Evolutionary conservation across 1,140 invertebrate genomes (phyloP), one percentile per base, ranked within the genome.

Genomic region (Drosophila setifemur): DNA sequence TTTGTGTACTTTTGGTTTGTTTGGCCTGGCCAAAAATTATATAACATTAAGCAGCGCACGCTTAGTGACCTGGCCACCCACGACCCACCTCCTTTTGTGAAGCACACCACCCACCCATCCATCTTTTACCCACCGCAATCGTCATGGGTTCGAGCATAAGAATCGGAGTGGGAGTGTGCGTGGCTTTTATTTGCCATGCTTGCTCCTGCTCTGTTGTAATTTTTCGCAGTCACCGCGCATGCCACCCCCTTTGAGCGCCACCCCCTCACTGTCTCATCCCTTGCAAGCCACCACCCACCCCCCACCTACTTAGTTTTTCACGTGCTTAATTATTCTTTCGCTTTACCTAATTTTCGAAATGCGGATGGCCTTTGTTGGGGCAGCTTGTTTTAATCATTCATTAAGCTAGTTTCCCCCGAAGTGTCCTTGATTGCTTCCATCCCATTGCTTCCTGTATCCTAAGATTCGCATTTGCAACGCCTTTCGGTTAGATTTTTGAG

Each of bases 21-120:
- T 53, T 50, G 45, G 19, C 35, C 28, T 49, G 44, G 35, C 58
- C 45, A 66, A 66, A 66, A 66, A 67, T 67, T 67, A 76, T 71
- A 69, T 50, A 55, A 29, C 43, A 48, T 60, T 73, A 54, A 42
- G 40, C 64, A 79, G 60, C 61, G 68, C 74, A 73, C 60, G 67
- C 73, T 73, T 77, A 50, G 54, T 77, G 60, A 60, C 73, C 47
- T 54, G 53, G 29, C 43, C 50, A 33, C 25, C 16, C 29, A 18
- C 4, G 3, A 1, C 4, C 19, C 25, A n/a, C n/a, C 21, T 11
- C 25, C 31, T 19, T n/a, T n/a, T n/a, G n/a, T 18, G n/a, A 12
- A 33, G 31, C 31, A 33, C 31, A 18, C 35, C 21, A 8, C 5
- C 8, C 16, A 2, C 11, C 25, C 28, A 23, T 25, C 18, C 45